Evolutionary conservation across 2,113 vertebrate species (phyloP).

Genomic region (Sclerurus mexicanus): DNA sequence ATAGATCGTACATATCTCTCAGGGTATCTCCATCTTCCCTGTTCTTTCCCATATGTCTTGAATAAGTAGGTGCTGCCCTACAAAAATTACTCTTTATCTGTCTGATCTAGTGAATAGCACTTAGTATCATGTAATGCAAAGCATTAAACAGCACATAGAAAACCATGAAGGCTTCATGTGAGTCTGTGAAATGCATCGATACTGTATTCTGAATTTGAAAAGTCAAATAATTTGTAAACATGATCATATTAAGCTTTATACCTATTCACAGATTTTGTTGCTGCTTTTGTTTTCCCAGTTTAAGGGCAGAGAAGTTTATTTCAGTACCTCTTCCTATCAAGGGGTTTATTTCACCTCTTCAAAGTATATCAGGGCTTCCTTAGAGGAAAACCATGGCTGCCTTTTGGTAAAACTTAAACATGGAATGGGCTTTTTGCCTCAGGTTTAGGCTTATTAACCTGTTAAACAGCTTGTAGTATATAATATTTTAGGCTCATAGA

Average conservation of each 20-base stretch:
- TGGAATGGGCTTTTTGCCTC: not conserved
- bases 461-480: not conserved
- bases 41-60: not conserved
- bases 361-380: not conserved
- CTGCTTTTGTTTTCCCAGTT: not conserved
- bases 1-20: not conserved
- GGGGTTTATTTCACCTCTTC: not conserved
- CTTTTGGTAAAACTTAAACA: not conserved
- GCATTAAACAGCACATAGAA: not conserved
- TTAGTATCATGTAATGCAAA: not conserved
- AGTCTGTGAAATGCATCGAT: not conserved
- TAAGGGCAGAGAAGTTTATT: not conserved
- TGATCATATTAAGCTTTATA: not conserved
- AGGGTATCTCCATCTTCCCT: not conserved
- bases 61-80: not conserved
- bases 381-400: not conserved
- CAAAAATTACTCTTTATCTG: not conserved
- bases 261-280: not conserved
- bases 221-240: not conserved
- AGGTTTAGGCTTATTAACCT: not conserved
- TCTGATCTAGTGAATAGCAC: not conserved
- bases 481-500: not conserved
- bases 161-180: not conserved
- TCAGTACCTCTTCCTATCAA: not conserved
- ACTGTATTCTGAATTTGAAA: not conserved